A percentile compares a stretch with the other conserved stretches of the same genome.
Conservation (phyloP, 2,797 vertebrate species). For the Myotis planiceps region DNA sequence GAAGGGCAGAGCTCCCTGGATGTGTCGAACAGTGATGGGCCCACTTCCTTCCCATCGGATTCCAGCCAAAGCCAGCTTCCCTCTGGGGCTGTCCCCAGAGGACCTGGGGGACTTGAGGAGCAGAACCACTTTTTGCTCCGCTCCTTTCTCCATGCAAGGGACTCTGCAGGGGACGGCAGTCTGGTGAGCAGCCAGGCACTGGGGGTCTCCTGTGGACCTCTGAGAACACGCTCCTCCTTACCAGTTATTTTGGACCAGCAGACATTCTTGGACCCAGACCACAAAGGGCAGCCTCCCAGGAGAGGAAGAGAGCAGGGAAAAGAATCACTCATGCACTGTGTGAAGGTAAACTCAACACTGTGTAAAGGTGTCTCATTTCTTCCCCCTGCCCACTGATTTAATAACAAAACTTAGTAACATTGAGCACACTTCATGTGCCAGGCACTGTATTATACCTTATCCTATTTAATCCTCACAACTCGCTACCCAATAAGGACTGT, state of each 20-base stretch:
- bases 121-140: neutral
- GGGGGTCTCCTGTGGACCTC: neutral
- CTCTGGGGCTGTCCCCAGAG: neutral
- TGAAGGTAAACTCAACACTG: constrained; percentile 88
- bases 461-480: neutral
- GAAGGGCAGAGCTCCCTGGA: constrained; percentile 52
- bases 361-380: neutral
- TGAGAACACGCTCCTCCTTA: constrained; percentile 77
- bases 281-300: constrained; percentile 41
- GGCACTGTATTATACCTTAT: neutral
- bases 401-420: neutral
- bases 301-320: constrained; percentile 71
- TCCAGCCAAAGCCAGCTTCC: constrained; percentile 44
- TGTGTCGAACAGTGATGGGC: constrained; percentile 38
- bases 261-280: constrained; percentile 36
- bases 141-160: neutral
- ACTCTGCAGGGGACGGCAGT: constrained; percentile 10
- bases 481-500: neutral
- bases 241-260: constrained; percentile 78
- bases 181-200: neutral
- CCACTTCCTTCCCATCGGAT: constrained; percentile 9
- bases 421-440: neutral
- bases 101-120: neutral
- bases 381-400: neutral
- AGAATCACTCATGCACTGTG: constrained; percentile 90